Base-by-base conservation (phyloP, 1,140 invertebrate species). In the Coboldia fuscipes region DNA sequence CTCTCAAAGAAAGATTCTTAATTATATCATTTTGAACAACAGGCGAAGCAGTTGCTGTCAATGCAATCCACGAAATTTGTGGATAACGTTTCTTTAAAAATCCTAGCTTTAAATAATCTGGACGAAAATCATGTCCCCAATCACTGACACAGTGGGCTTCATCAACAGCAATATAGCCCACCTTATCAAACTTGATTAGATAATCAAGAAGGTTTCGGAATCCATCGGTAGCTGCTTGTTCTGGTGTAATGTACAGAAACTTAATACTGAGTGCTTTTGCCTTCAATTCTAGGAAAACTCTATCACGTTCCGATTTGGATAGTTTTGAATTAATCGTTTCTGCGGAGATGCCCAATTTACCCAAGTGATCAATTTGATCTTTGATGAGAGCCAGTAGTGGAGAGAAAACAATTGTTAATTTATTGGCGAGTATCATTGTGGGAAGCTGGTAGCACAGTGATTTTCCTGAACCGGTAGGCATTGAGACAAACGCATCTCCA, bases 71-170 rank as follows among this genome's bases (percentile, higher is more conserved):
- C 15, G 78, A 72, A 23, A 90, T 66, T 30, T 62, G 56, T 28
- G 66, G 67, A 52, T 75, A 79, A 42, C 65, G 67, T 33, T 63
- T 56, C 39, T 82, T 60, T 8, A 94, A 51, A 13, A 65, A 45
- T 7, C 80, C 83, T 3, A 97, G 56, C 56, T 80, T 88, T 3
- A 94, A 63, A 56, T 97, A 97, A 56, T 96, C 84, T 1, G 84
- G 84, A 18, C 92, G 62, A 55, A 97, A 97, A 57, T 97, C 90
- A 58, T 97, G 92, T 1, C 92, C 92, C 90, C 90, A 97, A 45
- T 96, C 79, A 48, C 84, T 92, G 0, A 97, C 88, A 63, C 92
- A 97, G 56, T 97, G 92, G 9, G 89, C 92, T 65, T 97, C 93
- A 62, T 97, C 93, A 10, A 97, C 79, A 21, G 90, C 75, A 43